Conservation (phyloP, 2,888 invertebrate species). For the Clepsis dumicolana region DNA sequence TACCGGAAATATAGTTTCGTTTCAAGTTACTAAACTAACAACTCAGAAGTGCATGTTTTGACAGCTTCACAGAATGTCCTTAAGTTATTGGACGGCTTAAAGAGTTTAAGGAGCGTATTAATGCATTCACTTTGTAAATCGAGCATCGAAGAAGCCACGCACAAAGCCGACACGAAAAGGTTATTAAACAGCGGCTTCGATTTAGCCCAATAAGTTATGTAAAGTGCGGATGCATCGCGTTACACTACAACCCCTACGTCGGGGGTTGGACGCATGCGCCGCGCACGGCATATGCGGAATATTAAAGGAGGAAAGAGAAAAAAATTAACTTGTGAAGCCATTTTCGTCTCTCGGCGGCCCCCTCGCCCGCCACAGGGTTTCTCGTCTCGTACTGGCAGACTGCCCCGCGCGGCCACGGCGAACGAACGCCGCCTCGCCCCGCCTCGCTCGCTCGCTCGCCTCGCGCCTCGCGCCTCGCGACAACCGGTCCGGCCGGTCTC, state of each 20-base stretch:
- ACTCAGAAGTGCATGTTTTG: background rate
- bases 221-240: conserved; percentile 84
- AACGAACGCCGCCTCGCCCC: conserved; percentile 60
- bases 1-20: no score
- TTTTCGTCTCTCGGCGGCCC: conserved; percentile 83
- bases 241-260: conserved; percentile 79
- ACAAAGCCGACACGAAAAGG: conserved; percentile 81
- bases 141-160: conserved; percentile 70
- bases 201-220: conserved; percentile 85
- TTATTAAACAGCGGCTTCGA: conserved; percentile 83
- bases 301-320: conserved; percentile 87
- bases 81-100: conserved; percentile 59
- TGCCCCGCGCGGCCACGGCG: conserved; percentile 72
- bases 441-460: conserved; percentile 33
- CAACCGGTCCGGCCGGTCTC: conserved; percentile 67
- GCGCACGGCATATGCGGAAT: conserved; percentile 85
- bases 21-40: no score
- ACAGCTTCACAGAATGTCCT: conserved; percentile 58
- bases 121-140: conserved; percentile 59
- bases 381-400: conserved; percentile 72
- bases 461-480: conserved; percentile 45
- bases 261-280: conserved; percentile 81
- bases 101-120: conserved; percentile 73
- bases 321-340: conserved; percentile 86
- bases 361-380: conserved; percentile 78